These are phyloP conservation scores for Thaleichthys pacificus DNA, from an alignment of 2,797 vertebrate genomes.

Conservation along the genomic window DNA sequence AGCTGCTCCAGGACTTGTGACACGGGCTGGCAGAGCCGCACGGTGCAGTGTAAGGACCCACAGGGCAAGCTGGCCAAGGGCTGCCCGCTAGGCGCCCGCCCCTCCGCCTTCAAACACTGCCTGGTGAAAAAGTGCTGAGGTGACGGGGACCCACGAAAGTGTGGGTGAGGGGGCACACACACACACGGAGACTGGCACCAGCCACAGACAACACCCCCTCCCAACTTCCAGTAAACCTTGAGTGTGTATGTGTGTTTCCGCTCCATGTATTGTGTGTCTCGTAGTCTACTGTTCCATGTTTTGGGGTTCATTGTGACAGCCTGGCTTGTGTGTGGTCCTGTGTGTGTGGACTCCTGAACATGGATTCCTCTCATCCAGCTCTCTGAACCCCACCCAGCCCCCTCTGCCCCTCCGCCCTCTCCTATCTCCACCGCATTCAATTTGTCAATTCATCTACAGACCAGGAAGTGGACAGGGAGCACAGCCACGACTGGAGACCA, in stretches of 20 bases:
- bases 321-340: constrained; percentile 29
- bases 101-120: constrained; percentile 95
- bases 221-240: neutral
- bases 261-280: constrained; percentile 46
- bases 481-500: neutral
- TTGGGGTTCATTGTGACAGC: constrained; percentile 41
- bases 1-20: constrained; percentile 94
- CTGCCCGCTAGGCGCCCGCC: constrained; percentile 82
- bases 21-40: constrained; percentile 96
- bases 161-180: constrained; percentile 26
- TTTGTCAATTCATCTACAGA: neutral
- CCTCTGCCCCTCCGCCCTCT: neutral
- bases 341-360: constrained; percentile 37
- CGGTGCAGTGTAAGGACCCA: constrained; percentile 91
- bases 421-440: neutral
- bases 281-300: constrained; percentile 42
- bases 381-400: neutral
- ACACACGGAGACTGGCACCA: constrained; percentile 37
- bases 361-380: constrained; percentile 9
- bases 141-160: neutral
- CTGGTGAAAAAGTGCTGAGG: constrained; percentile 91
- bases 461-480: constrained; percentile 2
- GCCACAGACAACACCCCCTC: neutral
- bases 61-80: constrained; percentile 89
- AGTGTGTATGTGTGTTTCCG: constrained; percentile 43